Conservation (phyloP, 2,113 vertebrate genomes). For the Pachycephala philippinensis region DNA sequence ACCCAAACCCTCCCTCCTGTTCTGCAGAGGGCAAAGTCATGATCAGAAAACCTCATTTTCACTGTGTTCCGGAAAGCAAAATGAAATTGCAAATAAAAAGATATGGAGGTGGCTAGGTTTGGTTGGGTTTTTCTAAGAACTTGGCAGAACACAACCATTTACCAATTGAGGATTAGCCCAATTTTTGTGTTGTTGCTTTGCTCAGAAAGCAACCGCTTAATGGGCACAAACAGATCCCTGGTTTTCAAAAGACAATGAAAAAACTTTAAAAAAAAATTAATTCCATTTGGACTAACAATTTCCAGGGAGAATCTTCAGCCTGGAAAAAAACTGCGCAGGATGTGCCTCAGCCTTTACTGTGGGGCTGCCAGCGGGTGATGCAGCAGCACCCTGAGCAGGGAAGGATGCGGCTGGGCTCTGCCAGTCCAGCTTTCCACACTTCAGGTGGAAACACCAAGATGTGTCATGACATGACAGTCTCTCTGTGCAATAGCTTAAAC, state of each 20-base stretch:
- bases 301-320: neutral
- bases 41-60: neutral
- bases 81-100: neutral
- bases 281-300: conserved; percentile 40
- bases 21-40: neutral
- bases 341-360: neutral
- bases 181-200: neutral
- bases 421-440: neutral
- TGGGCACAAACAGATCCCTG: conserved; percentile 1
- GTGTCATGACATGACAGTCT: accelerated
- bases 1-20: neutral
- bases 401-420: neutral
- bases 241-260: conserved; percentile 9
- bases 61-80: neutral
- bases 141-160: neutral
- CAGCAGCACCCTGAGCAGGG: neutral
- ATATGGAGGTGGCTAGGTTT: neutral
- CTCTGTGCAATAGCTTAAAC: neutral
- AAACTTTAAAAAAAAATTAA: neutral
- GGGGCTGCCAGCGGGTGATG: neutral
- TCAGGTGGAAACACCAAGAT: neutral
- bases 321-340: neutral
- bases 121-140: neutral
- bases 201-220: conserved; percentile 42
- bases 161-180: neutral